Evolutionary conservation across 2,888 invertebrate species (phyloP).

Genomic region (Metacarcinus magister): DNA sequence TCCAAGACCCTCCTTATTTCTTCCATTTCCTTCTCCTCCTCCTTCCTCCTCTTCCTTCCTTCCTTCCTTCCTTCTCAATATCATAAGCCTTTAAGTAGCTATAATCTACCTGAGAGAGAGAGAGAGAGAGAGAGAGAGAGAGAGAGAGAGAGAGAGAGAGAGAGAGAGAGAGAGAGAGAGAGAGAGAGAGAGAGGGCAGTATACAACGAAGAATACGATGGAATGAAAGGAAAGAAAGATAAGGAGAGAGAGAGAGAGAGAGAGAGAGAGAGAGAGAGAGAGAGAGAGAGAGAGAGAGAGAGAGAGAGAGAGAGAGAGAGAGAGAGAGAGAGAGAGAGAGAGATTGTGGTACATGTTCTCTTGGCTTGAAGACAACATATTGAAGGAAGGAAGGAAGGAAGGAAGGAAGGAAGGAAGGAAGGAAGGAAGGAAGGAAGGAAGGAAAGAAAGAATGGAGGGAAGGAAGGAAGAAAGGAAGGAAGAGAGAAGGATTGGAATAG

Average conservation of each 20-base stretch:
- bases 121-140: slow-evolving; percentile 49
- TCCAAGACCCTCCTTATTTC: neutral
- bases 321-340: too few relatives aligned
- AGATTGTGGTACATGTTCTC: neutral
- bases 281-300: neutral
- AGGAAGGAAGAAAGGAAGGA: neutral
- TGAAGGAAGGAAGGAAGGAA: slow-evolving; percentile 9
- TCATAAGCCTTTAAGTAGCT: neutral
- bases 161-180: slow-evolving; percentile 10
- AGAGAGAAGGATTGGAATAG: neutral
- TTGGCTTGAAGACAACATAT: too few relatives aligned
- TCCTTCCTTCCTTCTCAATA: neutral
- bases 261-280: neutral
- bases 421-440: neutral
- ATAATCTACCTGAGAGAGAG: neutral
- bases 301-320: neutral
- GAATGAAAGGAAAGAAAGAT: neutral
- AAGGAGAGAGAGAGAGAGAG: too few relatives aligned
- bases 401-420: slow-evolving; percentile 22
- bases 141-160: slow-evolving; percentile 47
- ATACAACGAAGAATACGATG: neutral
- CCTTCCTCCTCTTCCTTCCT: neutral
- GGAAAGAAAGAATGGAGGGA: neutral
- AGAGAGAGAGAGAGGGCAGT: neutral
- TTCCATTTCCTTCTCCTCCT: neutral